Base-by-base conservation (phyloP, 2,888 invertebrate species). In the Nephrotoma appendiculata region DNA sequence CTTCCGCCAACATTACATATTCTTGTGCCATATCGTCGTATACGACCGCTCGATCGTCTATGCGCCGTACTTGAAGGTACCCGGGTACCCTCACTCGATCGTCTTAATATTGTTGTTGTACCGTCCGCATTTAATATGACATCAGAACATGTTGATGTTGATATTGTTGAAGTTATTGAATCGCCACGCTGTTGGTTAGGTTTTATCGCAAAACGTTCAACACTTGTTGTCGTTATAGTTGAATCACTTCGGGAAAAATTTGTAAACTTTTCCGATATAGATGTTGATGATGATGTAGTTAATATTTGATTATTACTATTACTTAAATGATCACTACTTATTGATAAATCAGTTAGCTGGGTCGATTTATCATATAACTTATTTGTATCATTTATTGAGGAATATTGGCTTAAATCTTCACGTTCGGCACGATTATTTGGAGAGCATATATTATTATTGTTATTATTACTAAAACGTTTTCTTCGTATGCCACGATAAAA, bases 1-100 rank as follows among this genome's bases (percentile, higher is more conserved):
- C 91, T 89, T 71, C 91, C 90, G 87, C 91, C 91, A 45, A 90
- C 91, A 87, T 91, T 91, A 48, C 91, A 91, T 90, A 91, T 91
- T 85, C 92, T 90, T 57, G 91, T 89, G 84, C 91, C 90, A 88
- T 91, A 89, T 87, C 91, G 90, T 12, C 91, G 89, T 86, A 92
- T 89, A 87, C 91, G 89, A 45, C 91, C 92, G 88, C 91, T 91
- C 5, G 90, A 91, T 4, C 91, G 89, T 1, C 91, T 90, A 87
- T 91, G 91, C 6, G 87, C 89, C 2, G 31, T 41, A 12, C 88
- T 88, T 15, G 15, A 6, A 3, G 85, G 43, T 45, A 90, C 90
- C 9, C 90, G 89, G 88, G 90, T 91, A 87, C 90, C 90, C 84
- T 91, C 91, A 12, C 91, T 91, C 57, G 91, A 90, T 71, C 91